Conservation (phyloP, 2,797 vertebrate species). For the Cryptoblepharus egeriae region DNA sequence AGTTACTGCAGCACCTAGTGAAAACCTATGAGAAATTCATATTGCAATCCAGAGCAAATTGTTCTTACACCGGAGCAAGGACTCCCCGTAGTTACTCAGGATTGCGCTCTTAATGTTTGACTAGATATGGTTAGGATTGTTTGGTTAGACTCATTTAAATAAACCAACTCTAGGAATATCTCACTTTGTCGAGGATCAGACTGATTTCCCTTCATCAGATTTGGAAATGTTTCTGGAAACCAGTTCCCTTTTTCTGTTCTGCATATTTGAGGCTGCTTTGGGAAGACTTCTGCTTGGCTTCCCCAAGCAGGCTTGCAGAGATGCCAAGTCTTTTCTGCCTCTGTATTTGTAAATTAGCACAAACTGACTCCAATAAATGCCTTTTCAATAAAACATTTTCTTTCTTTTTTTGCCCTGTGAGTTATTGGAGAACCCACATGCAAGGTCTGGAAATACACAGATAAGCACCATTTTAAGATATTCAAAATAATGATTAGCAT, state of each 20-base stretch:
- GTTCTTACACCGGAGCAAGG: too few relatives aligned
- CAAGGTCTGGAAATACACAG: not conserved
- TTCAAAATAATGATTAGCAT: constrained; percentile 6
- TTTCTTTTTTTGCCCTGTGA: not conserved
- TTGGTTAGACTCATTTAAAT: not conserved
- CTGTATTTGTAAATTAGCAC: not conserved
- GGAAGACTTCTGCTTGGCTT: not conserved
- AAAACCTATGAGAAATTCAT: too few relatives aligned
- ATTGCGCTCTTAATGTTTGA: too few relatives aligned
- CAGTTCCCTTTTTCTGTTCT: not conserved
- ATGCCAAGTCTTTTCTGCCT: not conserved
- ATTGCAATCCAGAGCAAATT: too few relatives aligned
- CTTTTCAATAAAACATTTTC: not conserved
- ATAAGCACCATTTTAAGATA: constrained; percentile 13
- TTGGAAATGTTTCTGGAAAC: not conserved
- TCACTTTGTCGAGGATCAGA: too few relatives aligned
- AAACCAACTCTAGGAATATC: too few relatives aligned
- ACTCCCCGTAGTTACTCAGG: too few relatives aligned
- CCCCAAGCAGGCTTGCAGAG: not conserved
- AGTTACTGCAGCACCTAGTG: too few relatives aligned
- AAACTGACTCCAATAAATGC: constrained; percentile 2
- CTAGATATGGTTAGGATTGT: too few relatives aligned
- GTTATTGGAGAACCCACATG: not conserved
- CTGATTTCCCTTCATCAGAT: not conserved
- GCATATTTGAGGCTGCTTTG: not conserved